Percentiles rank a stretch among this genome's conserved stretches.
phyloP scores from a whole-genome alignment of 2,888 invertebrate species.

The Callinectes sapidus region DNA sequence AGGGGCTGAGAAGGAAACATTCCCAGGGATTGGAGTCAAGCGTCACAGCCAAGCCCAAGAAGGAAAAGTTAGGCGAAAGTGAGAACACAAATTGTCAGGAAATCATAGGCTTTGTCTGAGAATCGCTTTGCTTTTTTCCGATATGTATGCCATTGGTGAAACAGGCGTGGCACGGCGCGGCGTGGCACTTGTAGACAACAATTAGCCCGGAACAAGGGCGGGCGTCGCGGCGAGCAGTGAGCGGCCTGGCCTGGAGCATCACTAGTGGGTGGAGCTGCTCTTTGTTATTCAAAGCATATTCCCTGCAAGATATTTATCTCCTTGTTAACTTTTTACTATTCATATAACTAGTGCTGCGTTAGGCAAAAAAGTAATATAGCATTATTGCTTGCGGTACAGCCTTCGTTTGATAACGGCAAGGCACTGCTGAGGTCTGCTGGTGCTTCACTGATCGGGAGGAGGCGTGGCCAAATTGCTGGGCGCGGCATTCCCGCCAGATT shows the following conservation, averaged over 20 bases:
- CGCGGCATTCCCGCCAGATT: neutral
- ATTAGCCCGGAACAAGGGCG: neutral
- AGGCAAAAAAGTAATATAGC: neutral
- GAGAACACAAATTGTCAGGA: neutral
- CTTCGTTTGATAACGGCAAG: neutral
- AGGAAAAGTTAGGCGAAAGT: neutral
- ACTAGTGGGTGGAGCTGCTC: neutral
- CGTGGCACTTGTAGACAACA: neutral
- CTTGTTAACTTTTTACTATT: neutral
- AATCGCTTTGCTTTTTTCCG: neutral
- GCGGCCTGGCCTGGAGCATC: neutral
- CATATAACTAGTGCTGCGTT: neutral
- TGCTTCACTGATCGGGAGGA: neutral
- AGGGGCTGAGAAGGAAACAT: neutral
- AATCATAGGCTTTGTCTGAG: neutral
- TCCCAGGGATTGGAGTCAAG: neutral
- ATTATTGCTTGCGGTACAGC: slow-evolving; percentile 16
- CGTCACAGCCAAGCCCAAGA: neutral
- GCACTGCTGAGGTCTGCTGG: neutral
- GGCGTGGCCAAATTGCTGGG: slow-evolving; percentile 19
- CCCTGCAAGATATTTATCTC: neutral
- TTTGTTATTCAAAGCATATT: slow-evolving; percentile 10
- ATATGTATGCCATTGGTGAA: neutral
- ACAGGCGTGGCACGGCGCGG: neutral
- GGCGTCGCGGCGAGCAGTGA: neutral